phyloP scores from a whole-genome alignment of 92 coral and sea anemone species.

The Phenganax stokvisi region DNA sequence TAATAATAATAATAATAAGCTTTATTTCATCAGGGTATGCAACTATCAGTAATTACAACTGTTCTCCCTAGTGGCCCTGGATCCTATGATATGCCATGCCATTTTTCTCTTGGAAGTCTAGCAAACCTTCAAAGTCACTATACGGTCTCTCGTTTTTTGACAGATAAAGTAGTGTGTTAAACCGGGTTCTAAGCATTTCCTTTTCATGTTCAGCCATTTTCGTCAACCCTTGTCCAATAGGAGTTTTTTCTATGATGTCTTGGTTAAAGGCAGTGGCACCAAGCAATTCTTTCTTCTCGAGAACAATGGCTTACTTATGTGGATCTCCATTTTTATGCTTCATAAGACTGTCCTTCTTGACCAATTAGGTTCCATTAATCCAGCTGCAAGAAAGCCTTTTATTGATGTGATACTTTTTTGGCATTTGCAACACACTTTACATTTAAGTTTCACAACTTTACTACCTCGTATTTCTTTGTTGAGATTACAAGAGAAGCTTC shows the following conservation, averaged over 20 bases:
- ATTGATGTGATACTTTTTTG: constrained; percentile 1
- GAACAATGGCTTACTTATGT: neutral
- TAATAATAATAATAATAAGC: too few species aligned
- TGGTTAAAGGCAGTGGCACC: constrained; percentile 12
- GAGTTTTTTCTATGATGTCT: neutral
- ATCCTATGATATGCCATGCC: neutral
- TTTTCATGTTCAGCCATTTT: constrained; percentile 6
- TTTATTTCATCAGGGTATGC: too few species aligned
- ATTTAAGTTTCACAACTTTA: neutral
- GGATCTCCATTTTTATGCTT: constrained; percentile 13
- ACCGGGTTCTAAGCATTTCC: constrained; percentile 4
- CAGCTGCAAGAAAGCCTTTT: constrained; percentile 18
- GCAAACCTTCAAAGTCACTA: neutral
- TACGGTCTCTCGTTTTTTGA: constrained; percentile 8
- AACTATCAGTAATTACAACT: too few species aligned
- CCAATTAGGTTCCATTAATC: constrained; percentile 6
- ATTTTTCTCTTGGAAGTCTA: neutral
- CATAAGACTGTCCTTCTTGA: constrained; percentile 7
- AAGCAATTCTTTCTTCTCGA: neutral
- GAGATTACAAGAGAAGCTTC: neutral
- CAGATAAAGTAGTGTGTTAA: neutral
- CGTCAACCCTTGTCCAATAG: constrained; percentile 2
- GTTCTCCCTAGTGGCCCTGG: too few species aligned
- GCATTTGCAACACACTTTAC: constrained; percentile 8
- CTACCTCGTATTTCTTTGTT: neutral